Evolutionary conservation across 2,797 vertebrate species (phyloP), one percentile per base, ranked within the genome.

Genomic region (Anabas testudineus): DNA sequence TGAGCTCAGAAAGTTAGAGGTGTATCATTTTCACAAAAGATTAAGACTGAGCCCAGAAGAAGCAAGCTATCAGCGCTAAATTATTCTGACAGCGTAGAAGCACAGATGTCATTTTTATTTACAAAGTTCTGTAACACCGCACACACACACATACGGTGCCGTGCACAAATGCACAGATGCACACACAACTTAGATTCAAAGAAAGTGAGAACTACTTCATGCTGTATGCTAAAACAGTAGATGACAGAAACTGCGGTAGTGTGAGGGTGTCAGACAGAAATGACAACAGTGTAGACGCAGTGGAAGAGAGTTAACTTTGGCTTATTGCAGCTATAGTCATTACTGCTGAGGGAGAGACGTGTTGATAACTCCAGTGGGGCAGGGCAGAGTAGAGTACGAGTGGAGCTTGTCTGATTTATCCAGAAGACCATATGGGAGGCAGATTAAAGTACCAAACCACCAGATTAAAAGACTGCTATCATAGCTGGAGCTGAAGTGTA

Each of bases 391-490:
- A 52, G 67, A 80, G n/a, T n/a, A n/a, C n/a, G n/a, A n/a, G 58
- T 30, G 28, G 39, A 62, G 78, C 74, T 75, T 66, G 78, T 83
- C 74, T 71, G 78, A 83, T 91, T 90, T 78, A 90, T 91, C 83
- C 85, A 73, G 55, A 64, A 47, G 78, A 87, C 86, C 92, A 92
- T 92, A 92, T 93, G 92, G 71, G 78, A 74, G 56, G 47, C 67
- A 91, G 91, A 93, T 94, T 93, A 93, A 86, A 88, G 81, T 22
- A 74, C 54, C 67, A 81, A 80, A 81, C 76, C 49, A 22, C 42
- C 80, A 88, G 91, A 94, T 94, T 92, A 94, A 88, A 76, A 83
- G 80, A 64, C 67, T 63, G 72, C 75, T 59, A 72, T 78, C 46
- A 51, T 51, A 9, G 70, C 76, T 75, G 60, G 42, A 28, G 51